Percentiles rank a stretch among this genome's conserved stretches.
phyloP scores from a whole-genome alignment of 2,797 vertebrate species.

The Eulemur rubriventer region DNA sequence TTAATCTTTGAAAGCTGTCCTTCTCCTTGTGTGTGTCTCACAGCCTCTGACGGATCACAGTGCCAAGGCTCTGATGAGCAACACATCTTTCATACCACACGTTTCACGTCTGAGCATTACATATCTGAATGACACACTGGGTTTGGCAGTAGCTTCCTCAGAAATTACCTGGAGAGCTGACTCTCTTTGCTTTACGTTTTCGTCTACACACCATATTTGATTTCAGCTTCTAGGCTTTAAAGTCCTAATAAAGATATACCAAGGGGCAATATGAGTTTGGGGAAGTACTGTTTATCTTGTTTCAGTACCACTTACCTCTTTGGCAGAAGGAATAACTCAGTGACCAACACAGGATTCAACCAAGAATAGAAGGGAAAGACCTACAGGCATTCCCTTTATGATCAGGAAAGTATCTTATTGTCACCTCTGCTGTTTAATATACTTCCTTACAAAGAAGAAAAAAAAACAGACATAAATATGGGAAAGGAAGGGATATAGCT shows the following conservation, averaged over 20 bases:
- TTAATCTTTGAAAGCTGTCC: background rate
- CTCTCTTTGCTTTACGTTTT: background rate
- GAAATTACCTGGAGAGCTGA: background rate
- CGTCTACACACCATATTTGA: background rate
- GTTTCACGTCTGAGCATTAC: background rate
- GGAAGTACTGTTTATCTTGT: background rate
- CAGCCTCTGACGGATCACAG: background rate
- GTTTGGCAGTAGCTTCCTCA: background rate
- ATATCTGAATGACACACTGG: too few relatives aligned
- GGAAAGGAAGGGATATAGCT: too few relatives aligned
- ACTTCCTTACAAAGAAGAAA: too few relatives aligned
- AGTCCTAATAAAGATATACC: background rate
- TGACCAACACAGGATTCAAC: too few relatives aligned
- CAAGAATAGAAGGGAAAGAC: too few relatives aligned
- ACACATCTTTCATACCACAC: background rate
- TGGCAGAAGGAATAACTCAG: background rate
- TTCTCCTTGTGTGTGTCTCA: rapidly evolving
- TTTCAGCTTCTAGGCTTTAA: background rate
- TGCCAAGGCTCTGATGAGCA: background rate
- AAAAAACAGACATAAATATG: too few relatives aligned
- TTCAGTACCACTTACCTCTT: background rate
- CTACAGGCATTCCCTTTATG: too few relatives aligned
- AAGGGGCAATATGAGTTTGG: background rate
- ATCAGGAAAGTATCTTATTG: too few relatives aligned
- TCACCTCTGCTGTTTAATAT: too few relatives aligned